Evolutionary conservation across 1,140 invertebrate genomes (phyloP).

Genomic region (Drosophila sp.): DNA sequence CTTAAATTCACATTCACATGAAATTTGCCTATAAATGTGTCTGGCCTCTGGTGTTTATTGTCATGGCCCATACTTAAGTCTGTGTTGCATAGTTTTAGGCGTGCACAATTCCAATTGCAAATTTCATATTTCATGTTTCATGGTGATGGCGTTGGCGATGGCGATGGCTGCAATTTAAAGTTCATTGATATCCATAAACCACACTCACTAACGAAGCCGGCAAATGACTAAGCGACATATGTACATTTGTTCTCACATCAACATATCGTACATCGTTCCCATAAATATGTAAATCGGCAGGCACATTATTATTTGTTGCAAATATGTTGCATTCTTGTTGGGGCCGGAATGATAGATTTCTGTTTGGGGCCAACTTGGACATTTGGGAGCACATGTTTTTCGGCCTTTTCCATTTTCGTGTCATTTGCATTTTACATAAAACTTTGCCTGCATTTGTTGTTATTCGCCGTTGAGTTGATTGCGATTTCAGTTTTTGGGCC

Average conservation of each 20-base stretch:
- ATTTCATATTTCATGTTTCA: constrained; percentile 64
- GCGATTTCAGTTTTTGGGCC: constrained; percentile 41
- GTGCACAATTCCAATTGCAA: constrained; percentile 73
- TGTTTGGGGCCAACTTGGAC: constrained; percentile 35
- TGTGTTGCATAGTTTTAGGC: constrained; percentile 66
- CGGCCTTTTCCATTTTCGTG: constrained; percentile 64
- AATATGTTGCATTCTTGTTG: constrained; percentile 63
- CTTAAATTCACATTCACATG: constrained; percentile 10
- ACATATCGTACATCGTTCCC: constrained; percentile 5
- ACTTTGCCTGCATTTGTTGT: constrained; percentile 56
- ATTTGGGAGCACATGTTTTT: constrained; percentile 45
- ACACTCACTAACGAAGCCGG: constrained; percentile 51
- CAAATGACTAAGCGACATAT: constrained; percentile 27
- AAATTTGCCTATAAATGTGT: constrained; percentile 82
- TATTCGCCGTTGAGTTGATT: constrained; percentile 50
- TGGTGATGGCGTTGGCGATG: too few relatives aligned
- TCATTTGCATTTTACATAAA: constrained; percentile 79
- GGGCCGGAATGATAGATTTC: constrained; percentile 50
- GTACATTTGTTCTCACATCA: constrained; percentile 4
- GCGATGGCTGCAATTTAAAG: constrained; percentile 71
- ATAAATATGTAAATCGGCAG: constrained; percentile 55
- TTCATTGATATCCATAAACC: constrained; percentile 82
- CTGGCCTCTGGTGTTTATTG: constrained; percentile 70
- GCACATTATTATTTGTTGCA: constrained; percentile 71
- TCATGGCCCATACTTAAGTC: constrained; percentile 12